Evolutionary conservation across 1,140 invertebrate genomes (phyloP).

Genomic region (Lysiphlebus fabarum): DNA sequence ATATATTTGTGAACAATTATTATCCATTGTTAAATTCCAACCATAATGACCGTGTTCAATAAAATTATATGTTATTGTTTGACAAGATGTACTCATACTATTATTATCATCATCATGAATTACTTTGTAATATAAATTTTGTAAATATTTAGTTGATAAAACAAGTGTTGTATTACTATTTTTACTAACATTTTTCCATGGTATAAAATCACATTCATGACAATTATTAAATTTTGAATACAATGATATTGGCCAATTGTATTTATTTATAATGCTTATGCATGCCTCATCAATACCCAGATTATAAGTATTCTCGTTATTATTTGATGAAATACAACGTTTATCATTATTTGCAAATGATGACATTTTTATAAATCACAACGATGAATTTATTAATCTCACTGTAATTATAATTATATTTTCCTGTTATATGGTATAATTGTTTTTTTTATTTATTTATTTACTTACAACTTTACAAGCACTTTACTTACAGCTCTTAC

Average conservation of each 20-base stretch:
- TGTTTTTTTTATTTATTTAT: no score
- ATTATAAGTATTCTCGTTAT: not conserved
- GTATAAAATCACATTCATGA: conserved; percentile 47
- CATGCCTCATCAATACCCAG: conserved; percentile 55
- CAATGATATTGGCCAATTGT: conserved; percentile 37
- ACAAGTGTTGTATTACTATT: conserved; percentile 44
- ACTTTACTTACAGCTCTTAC: no score
- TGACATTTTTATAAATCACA: no score
- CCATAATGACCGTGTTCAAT: conserved; percentile 57
- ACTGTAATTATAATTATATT: no score
- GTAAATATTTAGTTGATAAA: conserved; percentile 51
- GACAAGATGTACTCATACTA: conserved; percentile 40
- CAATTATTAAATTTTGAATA: conserved; percentile 49
- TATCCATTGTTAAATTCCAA: conserved; percentile 53
- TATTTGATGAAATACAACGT: no score
- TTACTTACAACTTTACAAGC: no score
- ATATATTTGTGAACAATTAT: conserved; percentile 46
- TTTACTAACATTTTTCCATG: conserved; percentile 35
- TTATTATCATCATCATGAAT: not conserved
- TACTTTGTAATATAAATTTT: conserved; percentile 42
- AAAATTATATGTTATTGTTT: conserved; percentile 40
- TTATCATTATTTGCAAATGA: no score
- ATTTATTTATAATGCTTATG: conserved; percentile 49
- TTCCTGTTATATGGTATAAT: no score
- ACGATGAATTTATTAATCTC: no score